Evolutionary conservation across 2,888 invertebrate species (phyloP), one percentile per base, ranked within the genome.

Genomic region (Drosophila vallismaia): DNA sequence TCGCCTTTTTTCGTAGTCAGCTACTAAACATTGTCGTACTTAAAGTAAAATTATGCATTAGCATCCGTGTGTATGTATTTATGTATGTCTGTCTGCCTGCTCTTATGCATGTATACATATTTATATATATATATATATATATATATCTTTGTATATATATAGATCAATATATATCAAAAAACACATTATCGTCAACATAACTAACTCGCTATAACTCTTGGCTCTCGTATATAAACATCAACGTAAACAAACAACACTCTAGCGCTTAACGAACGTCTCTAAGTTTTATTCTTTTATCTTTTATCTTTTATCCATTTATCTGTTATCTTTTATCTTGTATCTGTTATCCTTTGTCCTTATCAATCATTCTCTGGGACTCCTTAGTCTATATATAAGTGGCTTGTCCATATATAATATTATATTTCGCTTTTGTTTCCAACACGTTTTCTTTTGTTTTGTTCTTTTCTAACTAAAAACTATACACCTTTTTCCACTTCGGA

Each of bases 381-480:
- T 50, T 53, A 60, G 29, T 38, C 69, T 68, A 67, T 67, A 56
- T 59, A 36, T 67, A 67, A 56, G 69, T 68, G 55, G 46, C 69
- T 46, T 68, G 48, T 64, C n/a, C 36, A 36, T 36, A 31, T 48
- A 31, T 66, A 33, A 5, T 63, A 26, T 70, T 14, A 46, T 60
- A 46, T 59, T 48, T 62, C 62, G 63, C 48, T 48, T 45, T n/a
- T 45, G 57, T 60, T 62, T 56, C 28, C 33, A 56, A 49, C 31
- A 38, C 8, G 5, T 0, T 2, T 6, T 45, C 44, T 46, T 48
- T 50, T 19, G 19, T 45, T 56, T 40, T 45, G 50, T 76, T 86
- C 83, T 81, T 78, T 78, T 82, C 81, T 82, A 82, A 80, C 81
- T 82, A 86, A 86, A 84, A 80, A 64, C 84, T 82, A 82, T 86